These are phyloP conservation scores for Hirtodrosophila alboralis DNA, from an alignment of 2,888 invertebrate species.

Conservation along the genomic window DNA sequence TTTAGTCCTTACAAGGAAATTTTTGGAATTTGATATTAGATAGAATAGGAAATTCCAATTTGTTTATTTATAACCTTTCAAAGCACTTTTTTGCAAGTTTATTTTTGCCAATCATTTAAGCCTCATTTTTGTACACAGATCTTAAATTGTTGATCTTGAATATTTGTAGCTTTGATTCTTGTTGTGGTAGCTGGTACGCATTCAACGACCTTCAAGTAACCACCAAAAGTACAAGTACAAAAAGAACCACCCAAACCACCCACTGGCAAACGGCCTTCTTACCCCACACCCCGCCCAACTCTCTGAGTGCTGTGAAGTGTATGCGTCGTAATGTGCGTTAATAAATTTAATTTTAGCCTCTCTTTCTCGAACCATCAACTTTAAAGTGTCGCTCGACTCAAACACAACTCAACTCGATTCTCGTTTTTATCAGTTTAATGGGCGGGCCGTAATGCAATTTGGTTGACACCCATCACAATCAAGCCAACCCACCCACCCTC, in stretches of 20 bases:
- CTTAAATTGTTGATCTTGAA: too few species aligned
- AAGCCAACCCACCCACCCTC: conserved; percentile 1
- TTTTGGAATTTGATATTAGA: too few species aligned
- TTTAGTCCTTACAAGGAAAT: too few species aligned
- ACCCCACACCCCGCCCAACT: background rate
- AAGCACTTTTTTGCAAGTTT: too few species aligned
- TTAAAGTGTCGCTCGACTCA: conserved; percentile 70
- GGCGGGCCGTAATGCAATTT: conserved; percentile 75
- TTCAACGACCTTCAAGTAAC: conserved; percentile 47
- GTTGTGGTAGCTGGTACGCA: background rate
- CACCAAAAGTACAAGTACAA: conserved; percentile 19
- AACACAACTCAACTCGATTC: conserved; percentile 64
- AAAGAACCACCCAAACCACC: background rate
- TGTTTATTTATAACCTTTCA: too few species aligned
- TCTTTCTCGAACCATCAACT: conserved; percentile 54
- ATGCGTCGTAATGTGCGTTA: conserved; percentile 73
- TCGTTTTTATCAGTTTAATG: conserved; percentile 78
- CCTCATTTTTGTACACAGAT: too few species aligned
- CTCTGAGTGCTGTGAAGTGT: conserved; percentile 64
- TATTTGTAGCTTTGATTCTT: too few species aligned
- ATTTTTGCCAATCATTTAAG: too few species aligned
- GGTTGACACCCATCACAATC: conserved; percentile 32
- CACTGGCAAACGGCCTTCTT: background rate
- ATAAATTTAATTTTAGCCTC: conserved; percentile 76
- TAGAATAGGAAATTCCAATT: too few species aligned